Conservation (phyloP, 2,888 invertebrate species). For the Chalcosyrphus nemorum region DNA sequence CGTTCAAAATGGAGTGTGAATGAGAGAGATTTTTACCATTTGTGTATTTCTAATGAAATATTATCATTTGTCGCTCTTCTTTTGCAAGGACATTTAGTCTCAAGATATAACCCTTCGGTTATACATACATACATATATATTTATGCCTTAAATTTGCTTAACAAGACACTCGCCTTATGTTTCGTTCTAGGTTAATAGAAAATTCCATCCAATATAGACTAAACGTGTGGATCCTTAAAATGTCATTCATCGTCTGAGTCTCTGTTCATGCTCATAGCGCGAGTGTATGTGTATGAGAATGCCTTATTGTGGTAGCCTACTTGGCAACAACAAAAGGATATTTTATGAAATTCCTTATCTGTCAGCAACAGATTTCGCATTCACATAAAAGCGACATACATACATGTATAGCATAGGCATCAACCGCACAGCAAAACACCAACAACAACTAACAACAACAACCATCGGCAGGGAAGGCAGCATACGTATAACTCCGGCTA, state of each 20-base stretch:
- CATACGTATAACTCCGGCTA: neutral
- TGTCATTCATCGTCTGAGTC: slow-evolving; percentile 36
- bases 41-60: neutral
- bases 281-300: neutral
- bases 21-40: neutral
- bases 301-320: slow-evolving; percentile 50
- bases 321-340: slow-evolving; percentile 68
- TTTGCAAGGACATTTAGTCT: slow-evolving; percentile 12
- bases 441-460: neutral
- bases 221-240: slow-evolving; percentile 37
- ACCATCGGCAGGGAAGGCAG: slow-evolving; percentile 7
- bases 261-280: neutral
- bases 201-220: slow-evolving; percentile 23
- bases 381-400: slow-evolving; percentile 50
- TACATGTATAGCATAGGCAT: neutral
- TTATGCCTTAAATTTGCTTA: slow-evolving; percentile 42
- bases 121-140: slow-evolving; percentile 10
- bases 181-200: slow-evolving; percentile 57
- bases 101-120: slow-evolving; percentile 32
- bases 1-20: slow-evolving; percentile 1
- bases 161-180: slow-evolving; percentile 67
- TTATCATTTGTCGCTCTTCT: neutral
- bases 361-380: slow-evolving; percentile 71
- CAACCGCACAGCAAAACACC: neutral
- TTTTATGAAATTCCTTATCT: slow-evolving; percentile 72